A percentile compares a stretch with the other conserved stretches of the same genome.
These are phyloP conservation scores for Dufourea novaeangliae DNA, from an alignment of 1,140 invertebrate species.

Conservation along the genomic window DNA sequence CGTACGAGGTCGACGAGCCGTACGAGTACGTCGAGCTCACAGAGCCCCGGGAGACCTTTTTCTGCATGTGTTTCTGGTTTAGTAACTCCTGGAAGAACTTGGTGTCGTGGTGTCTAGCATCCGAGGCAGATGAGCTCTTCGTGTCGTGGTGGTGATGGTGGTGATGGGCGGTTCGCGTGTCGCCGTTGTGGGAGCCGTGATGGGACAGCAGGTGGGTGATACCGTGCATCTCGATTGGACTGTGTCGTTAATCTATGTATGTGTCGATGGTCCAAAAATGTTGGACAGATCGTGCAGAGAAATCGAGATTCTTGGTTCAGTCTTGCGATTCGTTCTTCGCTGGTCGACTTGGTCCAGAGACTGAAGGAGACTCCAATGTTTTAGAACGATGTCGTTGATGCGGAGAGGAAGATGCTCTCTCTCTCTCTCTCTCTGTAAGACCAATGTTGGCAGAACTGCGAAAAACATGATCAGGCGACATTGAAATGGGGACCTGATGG, in stretches of 20 bases:
- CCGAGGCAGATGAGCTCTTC: slow-evolving; percentile 50
- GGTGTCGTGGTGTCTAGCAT: slow-evolving; percentile 65
- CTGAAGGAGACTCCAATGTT: too few relatives aligned
- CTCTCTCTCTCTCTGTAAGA: too few relatives aligned
- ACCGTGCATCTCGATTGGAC: slow-evolving; percentile 70
- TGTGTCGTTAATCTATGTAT: background rate
- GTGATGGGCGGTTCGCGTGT: slow-evolving; percentile 15
- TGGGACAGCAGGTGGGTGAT: slow-evolving; percentile 72
- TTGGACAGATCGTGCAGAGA: too few relatives aligned
- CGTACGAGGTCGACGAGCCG: slow-evolving; percentile 69
- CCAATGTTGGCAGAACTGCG: background rate
- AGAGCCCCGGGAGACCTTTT: slow-evolving; percentile 71
- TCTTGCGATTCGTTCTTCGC: too few relatives aligned
- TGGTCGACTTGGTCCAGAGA: too few relatives aligned
- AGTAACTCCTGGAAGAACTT: slow-evolving; percentile 70
- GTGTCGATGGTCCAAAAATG: too few relatives aligned
- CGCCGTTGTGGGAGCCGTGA: slow-evolving; percentile 61
- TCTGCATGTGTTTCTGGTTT: slow-evolving; percentile 63
- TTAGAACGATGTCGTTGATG: background rate
- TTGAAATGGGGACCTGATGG: background rate
- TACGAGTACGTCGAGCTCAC: slow-evolving; percentile 77
- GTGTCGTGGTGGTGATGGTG: slow-evolving; percentile 44
- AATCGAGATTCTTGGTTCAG: too few relatives aligned
- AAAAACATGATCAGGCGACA: background rate
- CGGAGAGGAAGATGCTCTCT: background rate